Evolutionary conservation across 1,140 invertebrate genomes (phyloP).

Genomic region (Cheumatopsyche charites): DNA sequence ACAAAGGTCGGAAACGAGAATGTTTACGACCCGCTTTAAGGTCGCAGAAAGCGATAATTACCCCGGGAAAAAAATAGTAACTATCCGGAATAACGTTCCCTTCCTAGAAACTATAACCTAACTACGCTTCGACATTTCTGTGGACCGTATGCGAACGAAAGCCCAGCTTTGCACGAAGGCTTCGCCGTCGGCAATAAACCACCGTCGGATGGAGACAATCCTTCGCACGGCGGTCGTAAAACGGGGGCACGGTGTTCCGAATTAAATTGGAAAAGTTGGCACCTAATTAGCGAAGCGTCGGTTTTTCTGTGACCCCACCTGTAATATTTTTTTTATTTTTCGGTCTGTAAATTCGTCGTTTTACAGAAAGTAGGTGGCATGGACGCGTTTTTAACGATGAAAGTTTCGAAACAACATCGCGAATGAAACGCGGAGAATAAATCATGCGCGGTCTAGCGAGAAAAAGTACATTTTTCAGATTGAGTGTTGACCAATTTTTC

Average conservation of each 20-base stretch:
- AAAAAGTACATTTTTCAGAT: too few relatives aligned
- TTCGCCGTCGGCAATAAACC: constrained; percentile 7
- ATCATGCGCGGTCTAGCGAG: too few relatives aligned
- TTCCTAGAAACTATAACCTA: not conserved
- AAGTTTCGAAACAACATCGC: not conserved
- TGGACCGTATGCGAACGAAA: not conserved
- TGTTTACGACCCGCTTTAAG: too few relatives aligned
- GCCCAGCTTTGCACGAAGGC: not conserved
- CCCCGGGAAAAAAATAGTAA: not conserved
- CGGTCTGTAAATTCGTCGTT: too few relatives aligned
- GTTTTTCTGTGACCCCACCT: not conserved
- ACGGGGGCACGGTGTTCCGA: not conserved
- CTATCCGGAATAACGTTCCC: not conserved
- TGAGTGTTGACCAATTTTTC: too few relatives aligned
- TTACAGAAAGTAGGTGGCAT: not conserved
- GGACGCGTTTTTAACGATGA: not conserved
- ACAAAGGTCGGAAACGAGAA: too few relatives aligned
- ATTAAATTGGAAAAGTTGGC: constrained; percentile 25
- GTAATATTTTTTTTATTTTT: too few relatives aligned
- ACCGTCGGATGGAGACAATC: constrained; percentile 4
- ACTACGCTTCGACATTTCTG: not conserved
- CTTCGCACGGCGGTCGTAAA: constrained; percentile 3
- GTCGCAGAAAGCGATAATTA: not conserved
- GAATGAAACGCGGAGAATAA: not conserved
- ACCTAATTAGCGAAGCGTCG: not conserved